Evolutionary conservation across 2,113 vertebrate genomes (phyloP), one percentile per base, ranked within the genome.

Genomic region (Podiceps cristatus): DNA sequence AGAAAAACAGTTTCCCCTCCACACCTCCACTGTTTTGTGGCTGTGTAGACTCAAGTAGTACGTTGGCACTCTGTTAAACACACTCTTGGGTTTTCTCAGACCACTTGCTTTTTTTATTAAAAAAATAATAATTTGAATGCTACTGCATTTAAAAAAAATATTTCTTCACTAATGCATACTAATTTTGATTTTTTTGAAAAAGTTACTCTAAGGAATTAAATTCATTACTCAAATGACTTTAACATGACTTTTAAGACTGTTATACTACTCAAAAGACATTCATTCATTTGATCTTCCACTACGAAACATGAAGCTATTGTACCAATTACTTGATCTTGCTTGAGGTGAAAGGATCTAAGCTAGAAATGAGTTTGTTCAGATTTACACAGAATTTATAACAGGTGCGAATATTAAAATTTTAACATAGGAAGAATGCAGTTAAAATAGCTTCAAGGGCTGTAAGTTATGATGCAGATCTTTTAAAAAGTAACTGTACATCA

Each of bases 321-420:
- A 67, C 69, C 90, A 96, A 96, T 98, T 97, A 96, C 66, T 97
- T 72, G 71, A 87, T 90, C 71, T 83, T 93, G 86, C 94, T 96
- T 62, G 73, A 96, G 76, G 90, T 94, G 86, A 84, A 93, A 95
- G 87, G 60, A 86, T 95, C 92, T 91, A 75, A 88, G 83, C 67
- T 84, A 81, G 86, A 80, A 92, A 44, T 13, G 33, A 37, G 40
- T 93, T 93, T 83, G 55, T 73, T 76, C 22, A 23, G 62, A 79
- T 95, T 95, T 95, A 88, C 49, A 62, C 60, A 64, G 80, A 85
- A 86, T 78, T 96, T 90, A 75, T 90, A 78, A 40, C 35, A 53
- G 60, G 35, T 75, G 42, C 72, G 40, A 92, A 62, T 96, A 82
- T 96, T 91, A 82, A 95, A 87, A 88, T 15, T 37, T 91, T 60